Base-by-base conservation (phyloP, 2,797 vertebrate genomes). In the Melanotaenia parkinsoni region DNA sequence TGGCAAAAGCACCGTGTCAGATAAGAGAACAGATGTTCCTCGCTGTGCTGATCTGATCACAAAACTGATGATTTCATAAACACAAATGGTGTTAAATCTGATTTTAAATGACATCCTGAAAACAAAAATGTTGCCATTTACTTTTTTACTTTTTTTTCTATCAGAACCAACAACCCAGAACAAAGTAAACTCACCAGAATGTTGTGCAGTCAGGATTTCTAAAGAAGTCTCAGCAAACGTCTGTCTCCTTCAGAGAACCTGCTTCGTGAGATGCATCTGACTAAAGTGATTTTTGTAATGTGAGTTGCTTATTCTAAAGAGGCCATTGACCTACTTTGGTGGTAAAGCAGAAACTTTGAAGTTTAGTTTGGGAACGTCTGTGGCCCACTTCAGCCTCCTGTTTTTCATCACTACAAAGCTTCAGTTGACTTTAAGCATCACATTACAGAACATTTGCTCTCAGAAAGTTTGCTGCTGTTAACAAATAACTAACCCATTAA, bases 261-360 rank as follows among this genome's bases (percentile, higher is more conserved):
- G 62, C 64, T 53, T n/a, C 22, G 20, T 63, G 47, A 77, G 32
- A 63, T 5, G 26, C 10, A 20, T 75, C 12, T 62, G 26, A 67
- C 64, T 65, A 4, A 64, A 80, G 1, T 77, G 62, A 86, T 33
- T 40, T 50, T 38, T 68, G 26, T 18, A 33, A 33, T 51, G 12
- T 12, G 0, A 73, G 33, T 68, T 59, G 75, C 80, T 73, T 76
- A 72, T 59, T 63, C 89, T 88, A 82, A 92, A 58, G 74, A 80
- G 78, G 83, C 1, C 74, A 78, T 5, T 95, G 94, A 94, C 94
- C 94, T 93, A 95, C 38, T 91, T 94, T 76, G 73, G 92, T 88
- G 91, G 92, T 86, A 70, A 65, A 67, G 53, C 43, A 85, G 62
- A 87, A 75, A 76, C 81, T 81, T 83, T 76, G 73, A 86, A 70